phyloP scores from a whole-genome alignment of 2,797 vertebrate genomes.

The Clarias fuscus region DNA sequence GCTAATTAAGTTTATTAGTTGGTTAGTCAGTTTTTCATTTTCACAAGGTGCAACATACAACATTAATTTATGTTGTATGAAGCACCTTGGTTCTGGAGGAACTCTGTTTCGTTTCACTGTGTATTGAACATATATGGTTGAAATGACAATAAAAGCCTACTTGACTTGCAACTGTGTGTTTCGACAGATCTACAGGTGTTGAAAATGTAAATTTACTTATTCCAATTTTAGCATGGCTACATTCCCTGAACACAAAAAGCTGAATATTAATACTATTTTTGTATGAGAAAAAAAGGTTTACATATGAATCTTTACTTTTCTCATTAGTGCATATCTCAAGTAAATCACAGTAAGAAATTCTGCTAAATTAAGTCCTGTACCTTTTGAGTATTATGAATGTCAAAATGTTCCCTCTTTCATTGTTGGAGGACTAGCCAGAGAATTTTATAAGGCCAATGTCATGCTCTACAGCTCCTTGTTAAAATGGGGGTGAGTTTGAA shows the following conservation, averaged over 20 bases:
- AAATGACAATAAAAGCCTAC: too few species aligned
- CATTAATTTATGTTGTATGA: too few species aligned
- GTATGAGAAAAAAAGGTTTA: too few species aligned
- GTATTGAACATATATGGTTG: too few species aligned
- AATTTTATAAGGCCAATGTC: constrained; percentile 42
- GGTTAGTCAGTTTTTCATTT: too few species aligned
- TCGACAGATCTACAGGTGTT: too few species aligned
- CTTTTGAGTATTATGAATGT: constrained; percentile 24
- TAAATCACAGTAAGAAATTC: not conserved
- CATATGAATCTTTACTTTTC: not conserved
- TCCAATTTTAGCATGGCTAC: not conserved
- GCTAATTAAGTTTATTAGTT: too few species aligned
- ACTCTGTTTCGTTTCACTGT: too few species aligned
- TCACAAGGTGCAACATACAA: too few species aligned
- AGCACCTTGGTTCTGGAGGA: too few species aligned
- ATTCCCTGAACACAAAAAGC: not conserved
- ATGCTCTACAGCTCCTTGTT: constrained; percentile 42
- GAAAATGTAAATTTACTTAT: not conserved
- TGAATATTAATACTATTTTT: too few species aligned
- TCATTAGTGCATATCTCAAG: not conserved
- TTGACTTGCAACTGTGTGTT: too few species aligned
- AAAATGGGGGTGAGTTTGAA: constrained; percentile 48
- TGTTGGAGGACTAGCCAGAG: not conserved
- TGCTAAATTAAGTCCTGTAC: not conserved
- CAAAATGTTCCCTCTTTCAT: constrained; percentile 8